Conservation (phyloP, 2,113 vertebrate genomes). For the Corydoras maculifer region DNA sequence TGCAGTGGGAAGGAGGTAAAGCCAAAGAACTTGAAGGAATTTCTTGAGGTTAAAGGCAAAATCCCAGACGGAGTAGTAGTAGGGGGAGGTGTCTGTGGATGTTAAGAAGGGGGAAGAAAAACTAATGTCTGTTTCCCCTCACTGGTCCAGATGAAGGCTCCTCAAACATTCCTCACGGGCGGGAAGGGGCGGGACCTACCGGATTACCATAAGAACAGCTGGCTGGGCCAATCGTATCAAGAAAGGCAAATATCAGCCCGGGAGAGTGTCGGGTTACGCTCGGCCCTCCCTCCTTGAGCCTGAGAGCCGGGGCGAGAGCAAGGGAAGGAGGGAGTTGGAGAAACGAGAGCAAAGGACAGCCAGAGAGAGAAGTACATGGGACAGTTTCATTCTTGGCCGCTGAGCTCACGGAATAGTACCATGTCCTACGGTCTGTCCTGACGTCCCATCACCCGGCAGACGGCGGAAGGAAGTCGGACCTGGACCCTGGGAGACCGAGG, state of each 20-base stretch:
- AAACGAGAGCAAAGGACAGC: constrained; percentile 31
- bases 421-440: no score
- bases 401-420: no score
- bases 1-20: neutral
- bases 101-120: constrained; percentile 22
- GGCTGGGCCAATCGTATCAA: constrained; percentile 49
- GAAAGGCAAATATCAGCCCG: constrained; percentile 54
- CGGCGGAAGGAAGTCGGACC: no score
- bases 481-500: no score
- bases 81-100: constrained; percentile 21
- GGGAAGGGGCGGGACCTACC: constrained; percentile 47
- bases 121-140: constrained; percentile 34
- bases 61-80: constrained; percentile 31
- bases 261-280: constrained; percentile 60
- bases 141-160: constrained; percentile 42
- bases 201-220: constrained; percentile 60
- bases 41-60: constrained; percentile 29
- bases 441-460: no score
- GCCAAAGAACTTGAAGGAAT: constrained; percentile 24
- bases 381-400: no score
- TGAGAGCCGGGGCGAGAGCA: constrained; percentile 25
- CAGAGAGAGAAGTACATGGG: neutral
- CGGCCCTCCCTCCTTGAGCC: constrained; percentile 41
- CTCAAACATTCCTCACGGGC: constrained; percentile 47
- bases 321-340: constrained; percentile 26